phyloP scores from a whole-genome alignment of 2,797 vertebrate species.

The Pipistrellus pygmaeus region DNA sequence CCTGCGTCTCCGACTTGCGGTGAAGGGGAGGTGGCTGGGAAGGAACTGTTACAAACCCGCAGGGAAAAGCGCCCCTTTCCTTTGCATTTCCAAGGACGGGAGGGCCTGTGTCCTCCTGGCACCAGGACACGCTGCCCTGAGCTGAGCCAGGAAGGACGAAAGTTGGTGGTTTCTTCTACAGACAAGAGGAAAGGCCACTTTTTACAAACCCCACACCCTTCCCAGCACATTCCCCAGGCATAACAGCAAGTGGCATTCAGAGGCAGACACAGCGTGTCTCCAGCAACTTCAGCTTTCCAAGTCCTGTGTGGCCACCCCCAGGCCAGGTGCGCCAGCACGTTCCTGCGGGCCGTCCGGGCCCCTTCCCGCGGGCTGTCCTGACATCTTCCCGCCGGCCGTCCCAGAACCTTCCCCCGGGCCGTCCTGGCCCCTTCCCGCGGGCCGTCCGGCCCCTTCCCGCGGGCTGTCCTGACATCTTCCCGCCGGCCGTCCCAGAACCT shows the following conservation, averaged over 20 bases:
- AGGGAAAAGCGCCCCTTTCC: not conserved
- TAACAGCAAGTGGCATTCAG: not conserved
- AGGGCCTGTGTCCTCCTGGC: not conserved
- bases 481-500: no score
- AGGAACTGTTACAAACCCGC: not conserved
- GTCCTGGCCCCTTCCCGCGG: not conserved
- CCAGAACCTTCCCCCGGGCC: not conserved
- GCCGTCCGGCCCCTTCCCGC: not conserved
- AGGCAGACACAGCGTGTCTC: not conserved
- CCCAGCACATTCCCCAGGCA: not conserved
- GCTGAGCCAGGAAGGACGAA: not conserved
- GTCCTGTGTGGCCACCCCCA: not conserved
- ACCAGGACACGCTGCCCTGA: not conserved
- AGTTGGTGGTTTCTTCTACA: constrained; percentile 19
- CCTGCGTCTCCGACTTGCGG: not conserved
- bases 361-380: not conserved
- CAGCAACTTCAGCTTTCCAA: not conserved
- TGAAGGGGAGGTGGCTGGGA: not conserved
- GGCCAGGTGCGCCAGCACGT: not conserved
- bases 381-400: not conserved
- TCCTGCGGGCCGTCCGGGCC: not conserved
- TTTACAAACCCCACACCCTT: rapidly evolving
- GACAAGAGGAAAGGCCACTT: not conserved
- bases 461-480: not conserved
- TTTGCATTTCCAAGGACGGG: not conserved